These are phyloP conservation scores for Esperia sulphurella DNA, from an alignment of 2,888 invertebrate species.

Conservation along the genomic window DNA sequence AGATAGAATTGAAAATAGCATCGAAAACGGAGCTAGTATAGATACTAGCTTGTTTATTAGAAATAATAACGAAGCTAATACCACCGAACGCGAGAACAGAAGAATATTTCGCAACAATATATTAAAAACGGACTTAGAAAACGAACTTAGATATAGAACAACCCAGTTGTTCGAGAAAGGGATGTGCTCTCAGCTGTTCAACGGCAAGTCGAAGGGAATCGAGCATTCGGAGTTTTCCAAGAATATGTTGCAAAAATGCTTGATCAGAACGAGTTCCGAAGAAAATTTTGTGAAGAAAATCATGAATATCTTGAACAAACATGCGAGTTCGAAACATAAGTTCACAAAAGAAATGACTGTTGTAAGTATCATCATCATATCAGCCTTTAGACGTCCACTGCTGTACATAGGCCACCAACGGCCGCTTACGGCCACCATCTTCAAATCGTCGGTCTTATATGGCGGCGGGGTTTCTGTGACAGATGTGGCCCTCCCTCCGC, in stretches of 20 bases:
- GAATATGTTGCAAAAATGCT: background rate
- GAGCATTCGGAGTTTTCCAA: background rate
- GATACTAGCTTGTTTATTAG: too few species aligned
- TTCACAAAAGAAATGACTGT: conserved; percentile 42
- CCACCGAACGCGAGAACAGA: too few species aligned
- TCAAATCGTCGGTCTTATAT: too few species aligned
- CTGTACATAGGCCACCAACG: too few species aligned
- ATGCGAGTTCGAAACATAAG: conserved; percentile 23
- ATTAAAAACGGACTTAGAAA: background rate
- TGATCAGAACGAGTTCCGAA: conserved; percentile 19
- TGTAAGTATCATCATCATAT: too few species aligned
- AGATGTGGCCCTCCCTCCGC: too few species aligned
- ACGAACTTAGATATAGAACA: background rate
- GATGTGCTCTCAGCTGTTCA: background rate
- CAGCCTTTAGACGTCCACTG: background rate
- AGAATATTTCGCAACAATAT: too few species aligned
- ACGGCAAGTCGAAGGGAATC: background rate
- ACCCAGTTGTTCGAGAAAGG: background rate
- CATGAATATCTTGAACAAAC: conserved; percentile 37
- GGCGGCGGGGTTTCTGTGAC: too few species aligned
- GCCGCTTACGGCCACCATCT: too few species aligned
- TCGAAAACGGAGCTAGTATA: too few species aligned
- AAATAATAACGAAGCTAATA: too few species aligned
- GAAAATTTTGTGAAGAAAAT: conserved; percentile 28
- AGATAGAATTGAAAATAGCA: too few species aligned